Conservation (phyloP, 2,888 invertebrate genomes). For the Proisotoma minuta region DNA sequence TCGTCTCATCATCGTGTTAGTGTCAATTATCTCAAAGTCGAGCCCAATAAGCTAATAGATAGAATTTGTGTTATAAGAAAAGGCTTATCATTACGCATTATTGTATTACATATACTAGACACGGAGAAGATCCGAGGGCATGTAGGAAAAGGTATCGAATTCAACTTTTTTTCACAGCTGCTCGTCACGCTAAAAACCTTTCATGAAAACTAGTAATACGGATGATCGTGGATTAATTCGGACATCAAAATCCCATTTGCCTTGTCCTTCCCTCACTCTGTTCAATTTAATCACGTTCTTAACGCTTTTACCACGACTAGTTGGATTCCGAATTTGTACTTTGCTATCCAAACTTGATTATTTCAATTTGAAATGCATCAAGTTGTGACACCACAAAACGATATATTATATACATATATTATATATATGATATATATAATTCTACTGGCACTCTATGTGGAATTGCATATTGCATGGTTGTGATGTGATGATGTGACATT, state of each 20-base stretch:
- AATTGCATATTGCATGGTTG: too few species aligned
- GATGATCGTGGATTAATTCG: constrained; percentile 25
- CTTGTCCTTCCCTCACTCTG: constrained; percentile 16
- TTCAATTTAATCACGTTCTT: constrained; percentile 41
- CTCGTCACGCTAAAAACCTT: constrained; percentile 3
- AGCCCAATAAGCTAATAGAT: not conserved
- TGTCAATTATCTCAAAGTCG: constrained; percentile 2
- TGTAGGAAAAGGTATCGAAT: constrained; percentile 5
- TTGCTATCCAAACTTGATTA: constrained; percentile 2
- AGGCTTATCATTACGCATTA: not conserved
- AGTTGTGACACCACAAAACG: too few species aligned
- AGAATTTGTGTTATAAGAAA: not conserved
- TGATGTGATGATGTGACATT: not conserved
- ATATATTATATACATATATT: too few species aligned
- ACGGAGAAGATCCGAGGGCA: not conserved
- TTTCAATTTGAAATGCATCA: constrained; percentile 9
- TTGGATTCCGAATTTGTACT: constrained; percentile 10
- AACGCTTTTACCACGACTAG: constrained; percentile 37
- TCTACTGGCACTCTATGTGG: too few species aligned
- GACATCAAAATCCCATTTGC: constrained; percentile 31
- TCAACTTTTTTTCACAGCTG: constrained; percentile 17
- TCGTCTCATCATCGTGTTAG: constrained; percentile 1
- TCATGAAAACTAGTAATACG: constrained; percentile 15
- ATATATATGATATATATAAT: too few species aligned
- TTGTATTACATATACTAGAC: not conserved